phyloP scores from a whole-genome alignment of 2,113 vertebrate genomes.

The Thalassoma bifasciatum region DNA sequence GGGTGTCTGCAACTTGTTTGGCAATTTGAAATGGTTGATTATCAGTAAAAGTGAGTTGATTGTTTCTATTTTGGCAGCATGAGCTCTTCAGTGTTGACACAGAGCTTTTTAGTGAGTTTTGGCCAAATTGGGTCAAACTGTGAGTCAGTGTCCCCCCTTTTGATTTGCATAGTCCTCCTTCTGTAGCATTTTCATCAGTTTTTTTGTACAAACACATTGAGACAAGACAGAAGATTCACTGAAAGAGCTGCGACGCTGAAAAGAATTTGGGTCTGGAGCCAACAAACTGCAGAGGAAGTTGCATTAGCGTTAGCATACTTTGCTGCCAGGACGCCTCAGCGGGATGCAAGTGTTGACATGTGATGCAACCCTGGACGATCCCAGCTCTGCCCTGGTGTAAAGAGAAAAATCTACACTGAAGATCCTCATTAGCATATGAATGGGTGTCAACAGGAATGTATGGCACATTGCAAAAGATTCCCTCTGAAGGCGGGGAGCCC shows the following conservation, averaged over 20 bases:
- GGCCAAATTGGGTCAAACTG: slow-evolving; percentile 23
- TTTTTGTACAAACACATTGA: slow-evolving; percentile 16
- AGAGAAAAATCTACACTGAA: slow-evolving; percentile 70
- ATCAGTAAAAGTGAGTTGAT: not conserved
- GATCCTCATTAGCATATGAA: slow-evolving; percentile 77
- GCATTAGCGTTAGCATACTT: slow-evolving; percentile 28
- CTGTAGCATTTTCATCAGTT: not conserved
- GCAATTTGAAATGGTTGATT: not conserved
- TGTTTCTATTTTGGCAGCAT: not conserved
- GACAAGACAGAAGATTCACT: slow-evolving; percentile 2
- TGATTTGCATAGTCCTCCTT: not conserved
- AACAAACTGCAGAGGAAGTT: slow-evolving; percentile 28
- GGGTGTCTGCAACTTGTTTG: slow-evolving; percentile 1
- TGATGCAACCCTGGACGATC: slow-evolving; percentile 71
- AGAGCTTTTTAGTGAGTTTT: slow-evolving; percentile 13
- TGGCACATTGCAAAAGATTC: slow-evolving; percentile 71
- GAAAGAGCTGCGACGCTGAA: slow-evolving; percentile 25
- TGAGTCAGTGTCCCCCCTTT: slow-evolving; percentile 2
- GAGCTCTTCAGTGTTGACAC: not conserved
- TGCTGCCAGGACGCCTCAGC: slow-evolving; percentile 47
- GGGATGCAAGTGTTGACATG: slow-evolving; percentile 75
- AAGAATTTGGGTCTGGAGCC: slow-evolving; percentile 48
- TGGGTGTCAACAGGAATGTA: slow-evolving; percentile 70
- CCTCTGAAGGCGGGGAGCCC: slow-evolving; percentile 2
- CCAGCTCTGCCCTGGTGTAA: slow-evolving; percentile 43